A percentile compares a stretch with the other conserved stretches of the same genome.
Evolutionary conservation across 1,140 invertebrate species (phyloP).

Genomic region (Diplogasteroides magnus): DNA sequence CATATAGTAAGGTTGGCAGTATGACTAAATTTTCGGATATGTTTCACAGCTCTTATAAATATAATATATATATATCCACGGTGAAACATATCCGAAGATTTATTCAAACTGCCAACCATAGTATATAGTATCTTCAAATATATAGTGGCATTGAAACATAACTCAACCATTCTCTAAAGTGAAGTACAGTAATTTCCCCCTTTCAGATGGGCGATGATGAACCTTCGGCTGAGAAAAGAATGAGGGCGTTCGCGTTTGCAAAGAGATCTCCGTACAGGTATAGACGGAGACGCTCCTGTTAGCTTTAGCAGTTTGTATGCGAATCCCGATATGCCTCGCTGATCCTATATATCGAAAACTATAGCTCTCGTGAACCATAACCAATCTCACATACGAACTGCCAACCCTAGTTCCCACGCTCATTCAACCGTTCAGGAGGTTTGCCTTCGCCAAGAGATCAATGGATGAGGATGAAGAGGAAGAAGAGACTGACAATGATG

Average conservation of each 20-base stretch:
- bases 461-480: slow-evolving; percentile 17
- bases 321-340: neutral
- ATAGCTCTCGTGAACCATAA: too few relatives aligned
- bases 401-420: neutral
- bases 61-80: too few relatives aligned
- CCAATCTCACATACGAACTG: too few relatives aligned
- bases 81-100: too few relatives aligned
- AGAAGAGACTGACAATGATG: slow-evolving; percentile 1
- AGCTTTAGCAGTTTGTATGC: neutral
- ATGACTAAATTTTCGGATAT: too few relatives aligned
- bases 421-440: slow-evolving; percentile 6
- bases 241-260: slow-evolving; percentile 8
- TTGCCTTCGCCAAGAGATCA: slow-evolving; percentile 24
- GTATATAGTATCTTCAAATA: too few relatives aligned
- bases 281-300: neutral
- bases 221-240: slow-evolving; percentile 4
- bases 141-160: too few relatives aligned
- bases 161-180: too few relatives aligned
- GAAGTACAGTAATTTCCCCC: too few relatives aligned
- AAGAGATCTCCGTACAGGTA: slow-evolving; percentile 20
- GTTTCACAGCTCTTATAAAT: too few relatives aligned
- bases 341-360: neutral
- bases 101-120: too few relatives aligned
- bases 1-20: too few relatives aligned
- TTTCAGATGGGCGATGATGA: neutral